Evolutionary conservation across 2,113 vertebrate species (phyloP).

Genomic region (Heteronetta atricapilla): DNA sequence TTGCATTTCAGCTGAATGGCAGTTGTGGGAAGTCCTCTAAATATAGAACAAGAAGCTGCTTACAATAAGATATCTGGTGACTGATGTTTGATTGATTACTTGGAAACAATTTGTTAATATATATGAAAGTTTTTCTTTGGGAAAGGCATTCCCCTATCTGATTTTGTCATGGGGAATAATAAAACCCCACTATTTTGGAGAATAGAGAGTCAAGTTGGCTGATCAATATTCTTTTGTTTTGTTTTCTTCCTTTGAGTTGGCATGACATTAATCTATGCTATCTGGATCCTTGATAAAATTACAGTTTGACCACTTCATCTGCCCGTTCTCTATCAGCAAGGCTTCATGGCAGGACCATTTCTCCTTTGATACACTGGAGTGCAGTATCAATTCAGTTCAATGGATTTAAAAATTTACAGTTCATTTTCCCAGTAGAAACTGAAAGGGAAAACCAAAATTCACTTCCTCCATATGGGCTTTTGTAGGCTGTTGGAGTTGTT

Average conservation of each 20-base stretch:
- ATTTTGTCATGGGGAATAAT: neutral
- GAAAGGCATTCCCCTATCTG: neutral
- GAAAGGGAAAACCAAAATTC: neutral
- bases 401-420: neutral
- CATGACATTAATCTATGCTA: neutral
- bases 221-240: neutral
- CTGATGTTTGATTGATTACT: neutral
- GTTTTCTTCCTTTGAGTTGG: neutral
- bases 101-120: neutral
- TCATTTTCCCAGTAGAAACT: neutral
- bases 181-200: neutral
- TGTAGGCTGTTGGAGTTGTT: neutral
- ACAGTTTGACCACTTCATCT: neutral
- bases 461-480: neutral
- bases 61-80: neutral
- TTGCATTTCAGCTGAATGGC: neutral
- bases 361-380: neutral
- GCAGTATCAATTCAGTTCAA: neutral
- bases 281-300: neutral
- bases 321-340: neutral
- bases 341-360: neutral
- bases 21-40: neutral
- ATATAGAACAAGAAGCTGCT: neutral
- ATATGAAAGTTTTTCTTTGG: neutral
- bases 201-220: neutral